Conservation (phyloP, 2,113 vertebrate species). For the Hydrolagus affinis region DNA sequence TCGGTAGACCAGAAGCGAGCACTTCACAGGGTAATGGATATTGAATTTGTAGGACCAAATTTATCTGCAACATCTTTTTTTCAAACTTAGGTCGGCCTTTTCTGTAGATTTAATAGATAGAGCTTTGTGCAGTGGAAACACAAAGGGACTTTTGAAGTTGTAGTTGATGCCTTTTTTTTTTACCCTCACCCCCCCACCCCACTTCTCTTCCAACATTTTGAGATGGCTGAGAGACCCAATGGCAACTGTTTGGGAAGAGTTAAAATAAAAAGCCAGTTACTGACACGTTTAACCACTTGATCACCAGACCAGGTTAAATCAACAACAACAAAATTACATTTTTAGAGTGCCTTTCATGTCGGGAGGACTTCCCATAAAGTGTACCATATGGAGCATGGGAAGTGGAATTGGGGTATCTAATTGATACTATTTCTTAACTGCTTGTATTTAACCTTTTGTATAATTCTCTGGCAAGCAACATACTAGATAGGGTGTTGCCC, state of each 20-base stretch:
- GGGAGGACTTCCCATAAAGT: too few relatives aligned
- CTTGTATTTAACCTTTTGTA: too few relatives aligned
- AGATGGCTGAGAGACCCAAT: not conserved
- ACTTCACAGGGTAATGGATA: conserved; percentile 28
- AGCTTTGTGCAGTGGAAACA: conserved; percentile 4
- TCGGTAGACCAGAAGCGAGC: conserved; percentile 36
- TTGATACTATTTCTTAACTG: too few relatives aligned
- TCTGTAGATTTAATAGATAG: conserved; percentile 26
- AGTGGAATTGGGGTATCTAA: too few relatives aligned
- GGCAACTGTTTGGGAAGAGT: conserved; percentile 2
- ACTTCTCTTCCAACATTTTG: too few relatives aligned
- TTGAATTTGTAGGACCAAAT: conserved; percentile 26
- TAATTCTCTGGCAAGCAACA: too few relatives aligned
- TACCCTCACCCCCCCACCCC: too few relatives aligned
- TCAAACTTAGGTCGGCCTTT: conserved; percentile 19
- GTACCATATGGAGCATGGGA: not conserved
- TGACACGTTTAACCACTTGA: conserved; percentile 12
- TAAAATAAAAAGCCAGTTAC: not conserved
- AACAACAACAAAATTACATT: too few relatives aligned
- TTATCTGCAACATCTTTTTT: conserved; percentile 27
- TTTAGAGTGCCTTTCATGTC: too few relatives aligned
- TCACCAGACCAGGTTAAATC: not conserved
- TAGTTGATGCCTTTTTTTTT: conserved; percentile 6
- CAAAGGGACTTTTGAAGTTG: conserved; percentile 12
- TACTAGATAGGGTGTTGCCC: too few relatives aligned